Percentiles rank a stretch among this genome's conserved stretches.
Conservation (phyloP, 2,113 vertebrate species). For the Phaethon lepturus region DNA sequence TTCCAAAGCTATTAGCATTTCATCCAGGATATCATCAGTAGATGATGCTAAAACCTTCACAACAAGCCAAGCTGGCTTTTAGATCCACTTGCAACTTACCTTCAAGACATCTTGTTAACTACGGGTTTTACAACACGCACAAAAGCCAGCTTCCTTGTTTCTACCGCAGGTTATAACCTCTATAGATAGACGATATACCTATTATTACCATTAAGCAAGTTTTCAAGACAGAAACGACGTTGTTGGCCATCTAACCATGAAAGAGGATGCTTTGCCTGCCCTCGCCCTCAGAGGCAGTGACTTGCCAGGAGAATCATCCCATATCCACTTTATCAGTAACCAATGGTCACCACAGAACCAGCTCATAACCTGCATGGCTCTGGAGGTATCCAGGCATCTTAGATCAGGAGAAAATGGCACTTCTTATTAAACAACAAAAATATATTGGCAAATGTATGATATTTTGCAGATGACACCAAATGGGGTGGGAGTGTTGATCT, state of each 20-base stretch:
- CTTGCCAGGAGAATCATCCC: background rate
- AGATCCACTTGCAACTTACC: background rate
- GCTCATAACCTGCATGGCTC: background rate
- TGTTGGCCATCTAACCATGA: background rate
- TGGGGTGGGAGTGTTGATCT: too few relatives aligned
- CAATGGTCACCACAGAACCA: background rate
- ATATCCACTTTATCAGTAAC: background rate
- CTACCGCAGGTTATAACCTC: background rate
- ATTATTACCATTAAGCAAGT: background rate
- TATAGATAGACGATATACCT: background rate
- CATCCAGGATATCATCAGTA: background rate
- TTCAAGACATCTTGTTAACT: background rate
- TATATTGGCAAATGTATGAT: background rate
- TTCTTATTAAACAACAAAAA: background rate
- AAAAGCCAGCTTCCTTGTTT: background rate
- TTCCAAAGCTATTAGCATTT: constrained; percentile 41
- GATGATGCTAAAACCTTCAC: background rate
- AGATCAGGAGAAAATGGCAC: background rate
- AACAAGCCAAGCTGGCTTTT: constrained; percentile 20
- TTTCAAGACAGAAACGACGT: background rate
- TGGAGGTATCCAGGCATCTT: background rate
- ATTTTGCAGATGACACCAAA: background rate
- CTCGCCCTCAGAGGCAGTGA: background rate
- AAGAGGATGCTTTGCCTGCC: background rate
- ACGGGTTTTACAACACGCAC: background rate